Evolutionary conservation across 2,888 invertebrate species (phyloP), one percentile per base, ranked within the genome.

Genomic region (Pseudoips prasinana): DNA sequence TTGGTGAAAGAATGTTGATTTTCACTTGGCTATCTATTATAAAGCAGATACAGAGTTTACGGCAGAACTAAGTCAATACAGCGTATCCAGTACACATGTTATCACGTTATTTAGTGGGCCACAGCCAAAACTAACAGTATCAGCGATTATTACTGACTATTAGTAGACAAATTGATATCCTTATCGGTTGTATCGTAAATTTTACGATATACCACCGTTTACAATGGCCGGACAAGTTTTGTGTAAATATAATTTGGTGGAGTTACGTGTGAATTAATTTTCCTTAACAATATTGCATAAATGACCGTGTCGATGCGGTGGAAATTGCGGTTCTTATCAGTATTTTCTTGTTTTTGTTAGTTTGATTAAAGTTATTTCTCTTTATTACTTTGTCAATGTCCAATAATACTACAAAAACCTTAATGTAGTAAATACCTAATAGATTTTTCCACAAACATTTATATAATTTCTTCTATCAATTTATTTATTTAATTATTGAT

Each of bases 121-220:
- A 74, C 64, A 54, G 66, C 65, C 65, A 64, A 71, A 66, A 55
- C 58, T 57, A 52, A 27, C 51, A 55, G 63, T 79, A 82, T 79
- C 80, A 39, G 39, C 56, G 75, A 76, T 77, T 70, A 73, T 61
- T 37, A 50, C 41, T 44, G 46, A 66, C 70, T 66, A 73, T 69
- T 73, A 74, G 64, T 63, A 71, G 68, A 73, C 78, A 76, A 79
- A 80, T 77, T 81, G 79, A 80, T 82, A 78, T 58, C 61, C 55
- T 72, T 83, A 83, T 81, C 82, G 48, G 22, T 33, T 51, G 47
- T 70, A 74, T 81, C 79, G 68, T 82, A 84, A 82, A 83, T 64
- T 80, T 79, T 78, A 82, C 68, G 77, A 78, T 68, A 70, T 50
- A 56, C 68, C 65, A 60, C 58, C 50, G 51, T 56, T 54, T 48